A percentile compares a stretch with the other conserved stretches of the same genome.
These are phyloP conservation scores for Haliaeetus leucogaster DNA, from an alignment of 2,113 vertebrate genomes.

Conservation along the genomic window DNA sequence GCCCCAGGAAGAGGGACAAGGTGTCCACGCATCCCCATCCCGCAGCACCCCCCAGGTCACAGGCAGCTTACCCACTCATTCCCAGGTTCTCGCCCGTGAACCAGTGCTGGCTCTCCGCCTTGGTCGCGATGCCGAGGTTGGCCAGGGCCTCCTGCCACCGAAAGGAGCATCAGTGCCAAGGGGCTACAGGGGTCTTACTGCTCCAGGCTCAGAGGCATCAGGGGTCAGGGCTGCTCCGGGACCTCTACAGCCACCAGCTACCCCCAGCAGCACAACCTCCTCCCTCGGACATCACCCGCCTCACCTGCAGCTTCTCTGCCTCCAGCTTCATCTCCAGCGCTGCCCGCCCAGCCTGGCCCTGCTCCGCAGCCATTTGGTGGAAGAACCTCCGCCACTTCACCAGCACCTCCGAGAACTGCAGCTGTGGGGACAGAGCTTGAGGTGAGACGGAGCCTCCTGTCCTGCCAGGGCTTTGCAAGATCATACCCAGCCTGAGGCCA, in stretches of 20 bases:
- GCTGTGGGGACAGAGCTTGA: constrained; percentile 52
- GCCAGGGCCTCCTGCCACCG: constrained; percentile 78
- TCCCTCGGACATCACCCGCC: background rate
- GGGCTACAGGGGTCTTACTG: background rate
- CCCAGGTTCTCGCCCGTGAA: constrained; percentile 74
- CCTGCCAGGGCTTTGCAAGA: background rate
- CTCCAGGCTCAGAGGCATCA: background rate
- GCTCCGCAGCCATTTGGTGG: constrained; percentile 79
- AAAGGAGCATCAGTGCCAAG: background rate
- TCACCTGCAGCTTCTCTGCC: constrained; percentile 83
- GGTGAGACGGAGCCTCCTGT: background rate
- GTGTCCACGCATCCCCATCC: background rate
- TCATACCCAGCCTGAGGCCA: no score
- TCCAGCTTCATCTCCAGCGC: constrained; percentile 82
- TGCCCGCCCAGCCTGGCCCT: constrained; percentile 74
- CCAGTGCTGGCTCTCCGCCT: constrained; percentile 80
- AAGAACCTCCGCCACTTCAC: constrained; percentile 89
- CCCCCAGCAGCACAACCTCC: background rate
- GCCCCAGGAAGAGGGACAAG: background rate
- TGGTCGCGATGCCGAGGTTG: constrained; percentile 74
- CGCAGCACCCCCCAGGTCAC: background rate
- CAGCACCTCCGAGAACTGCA: constrained; percentile 88
- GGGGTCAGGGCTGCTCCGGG: background rate
- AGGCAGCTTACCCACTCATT: constrained; percentile 73
- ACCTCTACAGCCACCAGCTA: background rate